Evolutionary conservation across 2,888 invertebrate genomes (phyloP).

Genomic region (Papilio gigon): DNA sequence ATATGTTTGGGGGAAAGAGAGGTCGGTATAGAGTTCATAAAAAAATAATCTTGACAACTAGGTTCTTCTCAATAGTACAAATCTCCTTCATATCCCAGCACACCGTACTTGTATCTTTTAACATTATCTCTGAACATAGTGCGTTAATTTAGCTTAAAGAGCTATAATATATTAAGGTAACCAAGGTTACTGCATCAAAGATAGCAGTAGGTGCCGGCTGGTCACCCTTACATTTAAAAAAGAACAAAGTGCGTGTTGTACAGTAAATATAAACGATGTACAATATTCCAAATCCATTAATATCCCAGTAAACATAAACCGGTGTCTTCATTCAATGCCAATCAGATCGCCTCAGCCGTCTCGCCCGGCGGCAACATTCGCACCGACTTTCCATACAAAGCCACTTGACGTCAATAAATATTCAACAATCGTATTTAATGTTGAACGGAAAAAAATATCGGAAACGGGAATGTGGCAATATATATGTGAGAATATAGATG

Average conservation of each 20-base stretch:
- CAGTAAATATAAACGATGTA: neutral
- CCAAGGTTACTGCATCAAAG: too few relatives aligned
- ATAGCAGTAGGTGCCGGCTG: too few relatives aligned
- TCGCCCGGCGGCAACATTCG: constrained; percentile 19
- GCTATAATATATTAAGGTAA: too few relatives aligned
- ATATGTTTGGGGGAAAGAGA: too few relatives aligned
- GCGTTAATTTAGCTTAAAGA: too few relatives aligned
- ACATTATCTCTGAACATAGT: neutral
- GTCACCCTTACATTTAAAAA: too few relatives aligned
- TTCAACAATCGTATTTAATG: constrained; percentile 33
- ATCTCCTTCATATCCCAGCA: neutral
- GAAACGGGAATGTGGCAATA: constrained; percentile 23
- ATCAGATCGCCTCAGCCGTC: constrained; percentile 34
- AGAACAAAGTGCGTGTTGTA: neutral
- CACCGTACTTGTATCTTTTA: neutral
- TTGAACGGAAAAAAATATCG: constrained; percentile 33
- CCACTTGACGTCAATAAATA: constrained; percentile 36
- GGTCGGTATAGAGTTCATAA: too few relatives aligned
- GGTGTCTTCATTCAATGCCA: constrained; percentile 37
- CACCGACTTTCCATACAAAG: constrained; percentile 28
- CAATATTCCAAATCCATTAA: constrained; percentile 3
- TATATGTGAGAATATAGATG: neutral
- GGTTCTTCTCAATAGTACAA: neutral
- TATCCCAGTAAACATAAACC: neutral
- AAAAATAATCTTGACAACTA: neutral